Conservation (phyloP, 2,113 vertebrate genomes). For the Rhea americana region DNA sequence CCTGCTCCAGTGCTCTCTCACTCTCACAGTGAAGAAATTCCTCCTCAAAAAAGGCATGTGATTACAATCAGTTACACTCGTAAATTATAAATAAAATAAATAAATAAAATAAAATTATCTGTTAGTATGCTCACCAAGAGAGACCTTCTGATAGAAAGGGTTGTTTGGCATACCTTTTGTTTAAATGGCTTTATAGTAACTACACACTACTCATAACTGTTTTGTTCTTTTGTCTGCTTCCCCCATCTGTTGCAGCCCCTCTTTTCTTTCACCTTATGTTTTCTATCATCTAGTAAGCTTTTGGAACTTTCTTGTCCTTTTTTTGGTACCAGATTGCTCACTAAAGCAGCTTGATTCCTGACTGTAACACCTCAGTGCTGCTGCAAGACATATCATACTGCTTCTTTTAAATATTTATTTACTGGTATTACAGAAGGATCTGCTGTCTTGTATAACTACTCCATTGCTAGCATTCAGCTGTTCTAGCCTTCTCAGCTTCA, state of each 20-base stretch:
- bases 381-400: fast-evolving
- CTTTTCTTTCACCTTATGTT: neutral
- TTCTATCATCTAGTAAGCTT: neutral
- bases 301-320: neutral
- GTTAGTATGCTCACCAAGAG: neutral
- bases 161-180: neutral
- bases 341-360: neutral
- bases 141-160: neutral
- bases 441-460: fast-evolving
- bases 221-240: neutral
- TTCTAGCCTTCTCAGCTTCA: fast-evolving
- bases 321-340: fast-evolving
- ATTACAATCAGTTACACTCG: neutral
- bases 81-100: too few species aligned
- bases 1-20: too few species aligned
- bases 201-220: neutral
- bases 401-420: fast-evolving
- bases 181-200: neutral
- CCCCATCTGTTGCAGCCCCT: neutral
- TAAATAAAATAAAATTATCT: neutral
- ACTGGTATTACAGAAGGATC: fast-evolving
- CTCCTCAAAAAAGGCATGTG: neutral
- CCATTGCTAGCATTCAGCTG: fast-evolving
- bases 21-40: too few species aligned
- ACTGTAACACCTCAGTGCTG: neutral